Percentiles rank a stretch among this genome's conserved stretches.
These are phyloP conservation scores for Drosophila percnosoma DNA, from an alignment of 2,888 invertebrate genomes.

Conservation along the genomic window DNA sequence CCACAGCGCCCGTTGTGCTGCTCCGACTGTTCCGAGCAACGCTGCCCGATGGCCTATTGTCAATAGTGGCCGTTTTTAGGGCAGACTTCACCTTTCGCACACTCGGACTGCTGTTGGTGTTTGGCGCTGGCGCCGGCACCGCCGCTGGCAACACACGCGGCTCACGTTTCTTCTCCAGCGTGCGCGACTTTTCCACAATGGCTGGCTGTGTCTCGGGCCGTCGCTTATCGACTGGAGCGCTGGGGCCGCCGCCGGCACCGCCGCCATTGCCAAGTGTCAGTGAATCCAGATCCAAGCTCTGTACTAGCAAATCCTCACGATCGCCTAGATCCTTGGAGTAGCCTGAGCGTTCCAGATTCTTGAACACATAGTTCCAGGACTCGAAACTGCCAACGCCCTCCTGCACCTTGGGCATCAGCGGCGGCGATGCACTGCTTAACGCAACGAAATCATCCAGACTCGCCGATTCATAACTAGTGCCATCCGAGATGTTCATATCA, in stretches of 20 bases:
- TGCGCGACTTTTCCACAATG: conserved; percentile 62
- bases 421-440: conserved; percentile 66
- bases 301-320: conserved; percentile 87
- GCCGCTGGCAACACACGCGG: conserved; percentile 48
- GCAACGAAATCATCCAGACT: conserved; percentile 73
- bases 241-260: background rate
- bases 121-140: conserved; percentile 43
- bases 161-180: conserved; percentile 69
- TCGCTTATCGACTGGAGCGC: conserved; percentile 54
- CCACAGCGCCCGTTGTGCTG: conserved; percentile 53
- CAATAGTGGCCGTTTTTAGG: conserved; percentile 67
- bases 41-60: conserved; percentile 44
- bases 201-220: conserved; percentile 41
- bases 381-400: conserved; percentile 90
- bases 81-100: conserved; percentile 75
- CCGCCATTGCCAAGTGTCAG: conserved; percentile 76
- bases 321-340: conserved; percentile 89
- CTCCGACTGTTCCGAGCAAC: conserved; percentile 23
- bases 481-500: conserved; percentile 69
- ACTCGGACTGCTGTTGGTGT: conserved; percentile 54
- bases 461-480: conserved; percentile 74
- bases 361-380: conserved; percentile 92
- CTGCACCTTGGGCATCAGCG: conserved; percentile 86
- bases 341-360: conserved; percentile 90
- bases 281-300: conserved; percentile 83